Conservation (phyloP, 1,140 invertebrate species). For the Brachionus asplanchnoidis region DNA sequence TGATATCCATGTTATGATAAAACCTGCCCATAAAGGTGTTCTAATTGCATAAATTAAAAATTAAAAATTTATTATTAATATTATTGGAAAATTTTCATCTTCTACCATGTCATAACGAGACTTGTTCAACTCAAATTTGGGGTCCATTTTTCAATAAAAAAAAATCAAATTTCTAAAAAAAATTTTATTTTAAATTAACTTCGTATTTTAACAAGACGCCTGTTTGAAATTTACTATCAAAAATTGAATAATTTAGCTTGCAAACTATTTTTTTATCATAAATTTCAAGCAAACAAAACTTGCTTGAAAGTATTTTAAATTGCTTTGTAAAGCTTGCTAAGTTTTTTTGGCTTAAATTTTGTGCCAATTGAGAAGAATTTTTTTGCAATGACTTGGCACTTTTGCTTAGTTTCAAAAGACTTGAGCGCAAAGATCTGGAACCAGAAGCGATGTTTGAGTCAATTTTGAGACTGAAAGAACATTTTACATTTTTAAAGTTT, state of each 20-base stretch:
- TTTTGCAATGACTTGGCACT: not conserved
- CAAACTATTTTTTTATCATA: slow-evolving; percentile 37
- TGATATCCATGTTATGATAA: slow-evolving; percentile 56
- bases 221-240: not conserved
- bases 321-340: not conserved
- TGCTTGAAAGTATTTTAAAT: not conserved
- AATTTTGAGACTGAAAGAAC: not conserved
- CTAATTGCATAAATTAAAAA: slow-evolving; percentile 46
- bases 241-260: not conserved
- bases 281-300: slow-evolving; percentile 22
- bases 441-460: too few species aligned
- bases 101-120: slow-evolving; percentile 53
- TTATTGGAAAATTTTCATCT: not conserved
- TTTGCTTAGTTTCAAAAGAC: not conserved
- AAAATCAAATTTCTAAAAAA: not conserved
- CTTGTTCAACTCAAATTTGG: slow-evolving; percentile 51
- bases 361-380: not conserved
- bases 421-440: not conserved
- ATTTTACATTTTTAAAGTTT: not conserved
- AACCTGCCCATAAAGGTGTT: slow-evolving; percentile 56
- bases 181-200: slow-evolving; percentile 9
- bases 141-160: slow-evolving; percentile 44
- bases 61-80: not conserved
- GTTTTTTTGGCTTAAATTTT: slow-evolving; percentile 5
- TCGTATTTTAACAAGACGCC: not conserved